These are phyloP conservation scores for Acleris laterana DNA, from an alignment of 2,888 invertebrate species.

Conservation along the genomic window DNA sequence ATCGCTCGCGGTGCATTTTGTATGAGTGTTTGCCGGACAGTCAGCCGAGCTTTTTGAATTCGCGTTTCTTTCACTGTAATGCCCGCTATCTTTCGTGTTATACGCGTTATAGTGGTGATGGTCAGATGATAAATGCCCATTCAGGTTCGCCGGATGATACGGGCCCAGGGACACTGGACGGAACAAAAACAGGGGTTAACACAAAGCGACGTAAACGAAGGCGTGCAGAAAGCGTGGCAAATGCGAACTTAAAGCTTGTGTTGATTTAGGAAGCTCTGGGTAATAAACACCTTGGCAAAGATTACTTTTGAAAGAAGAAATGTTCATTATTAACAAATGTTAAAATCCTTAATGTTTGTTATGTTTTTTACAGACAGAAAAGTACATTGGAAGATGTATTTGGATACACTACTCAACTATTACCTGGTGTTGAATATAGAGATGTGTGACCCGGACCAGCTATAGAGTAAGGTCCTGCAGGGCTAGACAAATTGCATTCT, in stretches of 20 bases:
- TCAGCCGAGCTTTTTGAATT: constrained; percentile 71
- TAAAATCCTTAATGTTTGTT: too few species aligned
- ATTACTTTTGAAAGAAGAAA: not conserved
- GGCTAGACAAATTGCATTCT: too few species aligned
- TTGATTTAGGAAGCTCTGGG: constrained; percentile 29
- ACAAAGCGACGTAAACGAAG: constrained; percentile 80
- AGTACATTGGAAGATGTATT: too few species aligned
- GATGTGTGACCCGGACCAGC: too few species aligned
- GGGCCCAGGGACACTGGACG: constrained; percentile 80
- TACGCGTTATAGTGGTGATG: constrained; percentile 77
- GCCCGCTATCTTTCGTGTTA: constrained; percentile 80
- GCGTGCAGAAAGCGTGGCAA: constrained; percentile 64
- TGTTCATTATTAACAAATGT: not conserved
- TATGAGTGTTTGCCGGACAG: constrained; percentile 80
- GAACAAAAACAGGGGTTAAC: constrained; percentile 72
- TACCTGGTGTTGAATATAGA: too few species aligned
- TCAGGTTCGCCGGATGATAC: constrained; percentile 78
- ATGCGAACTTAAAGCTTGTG: constrained; percentile 56
- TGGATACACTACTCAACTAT: too few species aligned
- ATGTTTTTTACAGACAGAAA: too few species aligned
- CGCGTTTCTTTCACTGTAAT: constrained; percentile 79
- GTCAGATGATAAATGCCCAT: constrained; percentile 77
- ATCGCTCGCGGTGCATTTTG: constrained; percentile 72
- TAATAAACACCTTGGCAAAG: constrained; percentile 7
- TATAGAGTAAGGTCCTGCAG: too few species aligned